Conservation (phyloP, 2,888 invertebrate genomes). For the Xanthia togata region DNA sequence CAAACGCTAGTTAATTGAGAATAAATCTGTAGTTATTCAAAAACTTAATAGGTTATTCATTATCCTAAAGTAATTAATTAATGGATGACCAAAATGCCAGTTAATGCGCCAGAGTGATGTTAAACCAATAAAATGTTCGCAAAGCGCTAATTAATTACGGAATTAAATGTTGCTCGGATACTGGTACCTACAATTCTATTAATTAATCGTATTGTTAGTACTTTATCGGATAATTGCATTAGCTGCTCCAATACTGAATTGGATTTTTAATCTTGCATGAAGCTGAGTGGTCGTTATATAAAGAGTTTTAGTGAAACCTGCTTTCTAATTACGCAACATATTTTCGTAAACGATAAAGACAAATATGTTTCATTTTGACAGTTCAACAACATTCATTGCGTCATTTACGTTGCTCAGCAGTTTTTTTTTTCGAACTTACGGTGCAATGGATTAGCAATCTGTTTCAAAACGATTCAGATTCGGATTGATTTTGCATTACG, state of each 20-base stretch:
- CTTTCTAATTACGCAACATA: too few relatives aligned
- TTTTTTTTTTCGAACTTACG: too few relatives aligned
- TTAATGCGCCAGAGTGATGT: constrained; percentile 38
- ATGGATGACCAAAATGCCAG: constrained; percentile 37
- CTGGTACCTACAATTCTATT: constrained; percentile 25
- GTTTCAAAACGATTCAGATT: too few relatives aligned
- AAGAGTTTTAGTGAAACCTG: background rate
- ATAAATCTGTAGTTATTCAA: background rate
- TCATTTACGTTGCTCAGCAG: too few relatives aligned
- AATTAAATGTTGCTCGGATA: constrained; percentile 46
- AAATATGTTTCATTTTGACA: too few relatives aligned
- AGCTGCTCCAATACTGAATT: constrained; percentile 21
- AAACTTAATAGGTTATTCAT: background rate
- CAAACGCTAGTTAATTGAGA: background rate
- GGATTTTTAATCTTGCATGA: constrained; percentile 15
- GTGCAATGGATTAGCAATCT: too few relatives aligned
- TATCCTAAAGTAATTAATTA: constrained; percentile 44
- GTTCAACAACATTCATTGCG: too few relatives aligned
- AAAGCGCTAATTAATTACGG: constrained; percentile 47
- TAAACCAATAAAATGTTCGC: constrained; percentile 52
- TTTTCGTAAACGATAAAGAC: too few relatives aligned
- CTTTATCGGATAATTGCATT: constrained; percentile 35
- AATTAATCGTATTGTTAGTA: constrained; percentile 52
- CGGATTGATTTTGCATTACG: too few relatives aligned
- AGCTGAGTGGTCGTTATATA: background rate